These are phyloP conservation scores for Takifugu bimaculatus DNA, from an alignment of 2,113 vertebrate genomes.

Conservation along the genomic window DNA sequence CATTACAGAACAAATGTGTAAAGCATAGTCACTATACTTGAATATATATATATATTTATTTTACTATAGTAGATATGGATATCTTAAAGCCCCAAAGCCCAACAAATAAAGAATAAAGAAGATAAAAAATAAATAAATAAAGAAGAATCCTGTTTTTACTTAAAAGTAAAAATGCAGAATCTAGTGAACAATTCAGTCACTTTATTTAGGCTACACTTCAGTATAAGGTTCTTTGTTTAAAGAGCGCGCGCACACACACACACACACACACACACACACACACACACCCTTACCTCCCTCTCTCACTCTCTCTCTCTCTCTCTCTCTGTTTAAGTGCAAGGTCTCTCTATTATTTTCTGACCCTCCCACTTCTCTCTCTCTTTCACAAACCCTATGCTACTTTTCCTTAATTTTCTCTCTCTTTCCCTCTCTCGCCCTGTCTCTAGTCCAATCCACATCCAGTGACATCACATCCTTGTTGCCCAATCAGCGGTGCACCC, in stretches of 20 bases:
- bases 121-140: too few relatives aligned
- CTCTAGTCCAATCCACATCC: constrained; percentile 11
- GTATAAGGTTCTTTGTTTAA: constrained; percentile 1
- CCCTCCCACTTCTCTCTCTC: constrained; percentile 17
- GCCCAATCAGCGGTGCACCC: constrained; percentile 38
- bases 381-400: not conserved
- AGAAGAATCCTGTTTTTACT: too few relatives aligned
- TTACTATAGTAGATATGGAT: too few relatives aligned
- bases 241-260: not conserved
- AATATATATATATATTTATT: too few relatives aligned
- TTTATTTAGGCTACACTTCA: too few relatives aligned
- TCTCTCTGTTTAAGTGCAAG: not conserved
- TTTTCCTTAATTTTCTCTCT: not conserved
- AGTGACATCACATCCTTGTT: constrained; percentile 29
- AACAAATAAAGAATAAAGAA: too few relatives aligned
- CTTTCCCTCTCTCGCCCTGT: constrained; percentile 7
- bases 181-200: too few relatives aligned
- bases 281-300: not conserved
- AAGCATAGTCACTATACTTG: too few relatives aligned
- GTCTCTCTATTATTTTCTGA: constrained; percentile 14
- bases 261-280: not conserved
- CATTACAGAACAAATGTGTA: not conserved
- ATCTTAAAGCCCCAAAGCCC: too few relatives aligned
- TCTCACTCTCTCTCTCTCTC: constrained; percentile 15
- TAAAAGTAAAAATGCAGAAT: too few relatives aligned